Conservation (phyloP, 2,888 invertebrate species). For the Salticus scenicus region DNA sequence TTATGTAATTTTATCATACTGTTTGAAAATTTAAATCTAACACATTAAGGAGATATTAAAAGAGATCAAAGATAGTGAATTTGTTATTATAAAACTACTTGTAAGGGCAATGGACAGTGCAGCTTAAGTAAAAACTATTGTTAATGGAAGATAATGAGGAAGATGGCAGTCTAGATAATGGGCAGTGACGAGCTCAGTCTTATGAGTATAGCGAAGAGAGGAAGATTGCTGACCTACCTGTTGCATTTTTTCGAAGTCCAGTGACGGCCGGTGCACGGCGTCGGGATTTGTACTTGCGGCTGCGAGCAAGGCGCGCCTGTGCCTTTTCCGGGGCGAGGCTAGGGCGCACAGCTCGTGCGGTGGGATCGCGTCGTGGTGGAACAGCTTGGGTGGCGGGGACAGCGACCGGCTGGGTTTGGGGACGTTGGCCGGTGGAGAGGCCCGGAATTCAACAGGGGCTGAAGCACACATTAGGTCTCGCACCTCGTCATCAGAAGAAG, state of each 20-base stretch:
- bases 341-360: slow-evolving; percentile 73
- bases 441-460: slow-evolving; percentile 91
- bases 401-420: slow-evolving; percentile 81
- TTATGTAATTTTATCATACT: no score
- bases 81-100: no score
- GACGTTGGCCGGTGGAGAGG: slow-evolving; percentile 92
- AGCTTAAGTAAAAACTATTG: no score
- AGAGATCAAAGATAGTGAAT: no score
- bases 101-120: no score
- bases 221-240: slow-evolving; percentile 81
- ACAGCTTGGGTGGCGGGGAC: slow-evolving; percentile 72
- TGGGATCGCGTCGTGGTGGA: slow-evolving; percentile 72
- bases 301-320: slow-evolving; percentile 74
- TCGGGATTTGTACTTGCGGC: slow-evolving; percentile 35
- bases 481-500: slow-evolving; percentile 81
- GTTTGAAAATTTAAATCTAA: no score
- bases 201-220: slow-evolving; percentile 21
- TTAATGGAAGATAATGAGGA: not conserved
- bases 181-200: not conserved
- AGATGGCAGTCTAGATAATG: no score
- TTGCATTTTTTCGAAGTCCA: slow-evolving; percentile 98
- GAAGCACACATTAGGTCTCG: slow-evolving; percentile 81
- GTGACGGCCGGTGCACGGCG: slow-evolving; percentile 86
- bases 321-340: slow-evolving; percentile 74
- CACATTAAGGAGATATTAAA: no score